phyloP scores from a whole-genome alignment of 2,113 vertebrate genomes.

The Hipposideros armiger region DNA sequence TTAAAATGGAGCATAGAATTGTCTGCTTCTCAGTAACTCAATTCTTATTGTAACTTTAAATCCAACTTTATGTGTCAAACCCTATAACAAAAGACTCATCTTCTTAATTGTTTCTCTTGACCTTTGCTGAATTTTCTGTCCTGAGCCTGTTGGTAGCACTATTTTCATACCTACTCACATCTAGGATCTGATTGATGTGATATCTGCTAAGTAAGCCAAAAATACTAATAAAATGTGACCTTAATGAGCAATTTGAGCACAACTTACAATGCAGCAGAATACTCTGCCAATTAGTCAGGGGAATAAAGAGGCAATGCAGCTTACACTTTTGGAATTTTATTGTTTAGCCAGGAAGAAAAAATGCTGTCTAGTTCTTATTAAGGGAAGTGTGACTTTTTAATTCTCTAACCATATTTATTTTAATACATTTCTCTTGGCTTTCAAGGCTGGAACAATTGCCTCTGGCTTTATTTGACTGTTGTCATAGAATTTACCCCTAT shows the following conservation, averaged over 20 bases:
- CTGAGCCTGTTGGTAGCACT: background rate
- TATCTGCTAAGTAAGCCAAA: conserved; percentile 53
- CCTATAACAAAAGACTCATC: background rate
- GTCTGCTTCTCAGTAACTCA: conserved; percentile 34
- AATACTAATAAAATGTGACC: conserved; percentile 53
- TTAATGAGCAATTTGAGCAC: conserved; percentile 54
- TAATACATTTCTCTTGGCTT: background rate
- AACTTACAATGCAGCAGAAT: conserved; percentile 31
- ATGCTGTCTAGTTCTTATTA: background rate
- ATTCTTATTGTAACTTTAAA: conserved; percentile 27
- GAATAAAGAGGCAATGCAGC: background rate
- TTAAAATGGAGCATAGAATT: background rate
- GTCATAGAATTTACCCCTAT: conserved; percentile 8
- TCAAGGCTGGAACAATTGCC: conserved; percentile 5
- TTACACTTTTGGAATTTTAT: conserved; percentile 58
- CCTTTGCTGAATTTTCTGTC: background rate
- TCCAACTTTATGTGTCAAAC: conserved; percentile 19
- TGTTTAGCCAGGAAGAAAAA: conserved; percentile 45
- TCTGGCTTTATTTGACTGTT: conserved; percentile 16
- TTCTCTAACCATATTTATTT: conserved; percentile 55
- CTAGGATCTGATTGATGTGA: conserved; percentile 10
- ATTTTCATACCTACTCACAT: background rate
- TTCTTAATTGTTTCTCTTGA: conserved; percentile 52
- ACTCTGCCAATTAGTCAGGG: conserved; percentile 58
- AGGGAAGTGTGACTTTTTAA: background rate